Evolutionary conservation across 2,888 invertebrate species (phyloP).

Genomic region (Drosophila borealis): DNA sequence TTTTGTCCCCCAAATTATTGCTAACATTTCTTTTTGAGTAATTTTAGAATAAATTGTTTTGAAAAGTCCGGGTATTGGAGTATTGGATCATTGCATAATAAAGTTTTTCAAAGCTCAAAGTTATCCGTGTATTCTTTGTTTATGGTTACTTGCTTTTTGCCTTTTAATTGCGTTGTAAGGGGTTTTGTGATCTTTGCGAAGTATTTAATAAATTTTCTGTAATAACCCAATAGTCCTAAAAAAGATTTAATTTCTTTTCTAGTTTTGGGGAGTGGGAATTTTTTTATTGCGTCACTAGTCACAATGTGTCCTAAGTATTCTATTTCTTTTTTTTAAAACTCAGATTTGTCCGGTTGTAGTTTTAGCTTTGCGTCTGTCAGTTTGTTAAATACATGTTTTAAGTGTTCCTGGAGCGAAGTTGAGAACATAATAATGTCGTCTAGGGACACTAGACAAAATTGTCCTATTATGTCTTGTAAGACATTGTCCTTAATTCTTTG

Average conservation of each 20-base stretch:
- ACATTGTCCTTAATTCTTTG: no score
- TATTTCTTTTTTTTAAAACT: background rate
- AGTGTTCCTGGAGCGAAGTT: no score
- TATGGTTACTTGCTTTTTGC: background rate
- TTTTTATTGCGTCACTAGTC: background rate
- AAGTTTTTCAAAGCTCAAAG: no score
- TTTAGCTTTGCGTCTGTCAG: background rate
- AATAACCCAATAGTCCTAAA: no score
- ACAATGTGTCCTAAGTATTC: background rate
- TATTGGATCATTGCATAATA: no score
- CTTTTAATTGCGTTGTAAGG: background rate
- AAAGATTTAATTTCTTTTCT: background rate
- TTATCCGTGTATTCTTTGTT: no score
- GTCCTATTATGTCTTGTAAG: no score
- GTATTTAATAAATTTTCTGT: background rate
- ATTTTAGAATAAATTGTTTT: background rate
- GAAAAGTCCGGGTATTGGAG: background rate
- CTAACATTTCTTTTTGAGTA: background rate
- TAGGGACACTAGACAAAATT: no score
- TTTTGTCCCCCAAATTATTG: background rate
- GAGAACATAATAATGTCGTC: no score
- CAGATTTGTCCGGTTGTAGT: no score
- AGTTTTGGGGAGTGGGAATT: background rate
- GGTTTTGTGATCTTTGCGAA: background rate
- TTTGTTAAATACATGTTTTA: background rate